Base-by-base conservation (phyloP, 2,113 vertebrate genomes). In the Helogale parvula region DNA sequence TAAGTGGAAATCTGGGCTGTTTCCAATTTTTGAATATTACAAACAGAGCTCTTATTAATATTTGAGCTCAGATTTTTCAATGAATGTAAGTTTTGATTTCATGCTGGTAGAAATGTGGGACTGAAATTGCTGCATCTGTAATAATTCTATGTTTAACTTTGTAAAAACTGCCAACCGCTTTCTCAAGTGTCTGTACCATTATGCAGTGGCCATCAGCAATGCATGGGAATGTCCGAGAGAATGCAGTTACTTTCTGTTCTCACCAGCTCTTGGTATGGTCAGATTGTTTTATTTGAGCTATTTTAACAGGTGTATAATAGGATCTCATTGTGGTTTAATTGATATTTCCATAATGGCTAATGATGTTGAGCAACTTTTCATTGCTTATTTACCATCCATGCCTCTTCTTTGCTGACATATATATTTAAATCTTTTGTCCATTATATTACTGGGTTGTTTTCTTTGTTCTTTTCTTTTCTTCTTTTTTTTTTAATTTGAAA, bases 81-180 rank as follows among this genome's bases (percentile, higher is more conserved):
- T 83, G 38, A 81, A 69, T 27, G 7, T 65, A 54, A 45, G 65
- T 80, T 97, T 96, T 69, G 57, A 63, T 92, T 95, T 96, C 35
- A 74, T 47, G 88, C 47, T 88, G 69, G 16, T 84, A 92, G 94
- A 94, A 83, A 80, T 17, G 4, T 68, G 41, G 16, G 33, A 66
- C 14, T 85, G 68, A 95, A 35, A 72, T 68, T 68, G 14, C 15
- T 95, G 4, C 50, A 15, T 90, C 86, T 97, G 23, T 83, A n/a
- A 81, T 68, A 79, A 66, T 95, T 96, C 72, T 94, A 21, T 76
- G 52, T 95, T 86, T 83, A 90, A 77, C 84, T 94, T 87, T 89
- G 50, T 94, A 79, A 72, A 82, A 91, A 72, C 33, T 81, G 11
- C 33, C 21, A 17, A 76, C 31, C n/a, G 12, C 66, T 86, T 94